Evolutionary conservation across 2,888 invertebrate species (phyloP).

Genomic region (Chaetoderma sp.): DNA sequence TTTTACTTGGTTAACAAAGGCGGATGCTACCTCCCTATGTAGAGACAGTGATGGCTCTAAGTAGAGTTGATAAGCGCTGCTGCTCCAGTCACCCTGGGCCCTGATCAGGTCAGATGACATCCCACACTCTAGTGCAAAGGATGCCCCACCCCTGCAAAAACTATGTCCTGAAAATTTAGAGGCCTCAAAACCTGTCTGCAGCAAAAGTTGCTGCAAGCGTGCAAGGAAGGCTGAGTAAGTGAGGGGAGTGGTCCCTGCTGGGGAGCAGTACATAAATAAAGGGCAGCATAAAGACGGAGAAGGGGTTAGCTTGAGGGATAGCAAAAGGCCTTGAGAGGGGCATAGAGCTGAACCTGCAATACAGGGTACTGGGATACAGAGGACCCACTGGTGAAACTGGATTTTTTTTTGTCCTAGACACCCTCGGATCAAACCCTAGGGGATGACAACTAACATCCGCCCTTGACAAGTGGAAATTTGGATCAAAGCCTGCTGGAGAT

Average conservation of each 20-base stretch:
- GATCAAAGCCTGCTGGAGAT: conserved; percentile 1
- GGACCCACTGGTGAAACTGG: background rate
- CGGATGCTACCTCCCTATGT: no score
- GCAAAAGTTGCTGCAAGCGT: no score
- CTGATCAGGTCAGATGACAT: conserved; percentile 14
- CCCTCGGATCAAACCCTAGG: background rate
- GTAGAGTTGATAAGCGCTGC: no score
- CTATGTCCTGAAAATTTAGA: no score
- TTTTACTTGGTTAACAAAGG: no score
- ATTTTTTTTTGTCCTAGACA: conserved; percentile 5
- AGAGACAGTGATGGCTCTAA: no score
- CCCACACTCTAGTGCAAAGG: conserved; percentile 27
- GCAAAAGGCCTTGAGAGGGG: conserved; percentile 1
- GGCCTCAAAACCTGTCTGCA: no score
- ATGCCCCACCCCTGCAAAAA: no score
- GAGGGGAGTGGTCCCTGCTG: no score
- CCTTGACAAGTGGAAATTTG: background rate
- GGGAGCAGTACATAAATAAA: no score
- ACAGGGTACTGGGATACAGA: conserved; percentile 11
- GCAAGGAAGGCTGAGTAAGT: no score
- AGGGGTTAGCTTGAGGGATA: conserved; percentile 4
- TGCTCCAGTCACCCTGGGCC: conserved; percentile 22
- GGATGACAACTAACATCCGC: background rate
- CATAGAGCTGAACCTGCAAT: conserved; percentile 7
- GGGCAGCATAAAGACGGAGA: conserved; percentile 9